Evolutionary conservation across 2,113 vertebrate species (phyloP).

Genomic region (Theristicus caerulescens): DNA sequence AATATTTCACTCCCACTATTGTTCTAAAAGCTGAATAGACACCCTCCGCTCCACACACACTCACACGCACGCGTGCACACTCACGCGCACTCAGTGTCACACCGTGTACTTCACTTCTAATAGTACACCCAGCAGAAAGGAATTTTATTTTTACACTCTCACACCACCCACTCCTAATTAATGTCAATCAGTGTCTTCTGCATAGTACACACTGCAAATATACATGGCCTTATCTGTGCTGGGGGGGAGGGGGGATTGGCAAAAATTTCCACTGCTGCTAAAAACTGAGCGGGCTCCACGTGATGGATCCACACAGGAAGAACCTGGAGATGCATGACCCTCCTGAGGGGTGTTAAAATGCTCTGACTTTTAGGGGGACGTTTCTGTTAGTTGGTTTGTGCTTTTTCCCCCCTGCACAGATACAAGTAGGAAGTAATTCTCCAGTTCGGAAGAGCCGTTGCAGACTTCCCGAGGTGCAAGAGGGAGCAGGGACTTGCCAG

Average conservation of each 20-base stretch:
- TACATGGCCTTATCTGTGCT: not conserved
- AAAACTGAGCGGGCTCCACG: not conserved
- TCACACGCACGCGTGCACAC: not conserved
- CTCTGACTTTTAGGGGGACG: rapidly evolving
- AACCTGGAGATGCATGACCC: not conserved
- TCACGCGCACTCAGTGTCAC: not conserved
- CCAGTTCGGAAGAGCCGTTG: not conserved
- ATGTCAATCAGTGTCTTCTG: constrained; percentile 60
- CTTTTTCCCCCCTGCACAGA: not conserved
- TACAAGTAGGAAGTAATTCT: not conserved
- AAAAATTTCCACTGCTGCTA: constrained; percentile 33
- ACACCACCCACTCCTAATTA: constrained; percentile 69
- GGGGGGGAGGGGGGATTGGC: not conserved
- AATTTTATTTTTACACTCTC: constrained; percentile 56
- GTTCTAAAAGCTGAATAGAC: constrained; percentile 22
- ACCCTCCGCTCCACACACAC: not conserved
- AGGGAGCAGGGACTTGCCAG: not conserved
- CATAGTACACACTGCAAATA: constrained; percentile 31
- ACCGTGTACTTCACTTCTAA: constrained; percentile 29
- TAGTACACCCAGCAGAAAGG: constrained; percentile 49
- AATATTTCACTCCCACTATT: constrained; percentile 39
- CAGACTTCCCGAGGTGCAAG: not conserved
- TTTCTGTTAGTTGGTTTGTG: not conserved
- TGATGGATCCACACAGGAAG: not conserved
- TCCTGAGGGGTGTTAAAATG: not conserved